phyloP scores from a whole-genome alignment of 2,113 vertebrate genomes.

The Chrysochloris asiatica region DNA sequence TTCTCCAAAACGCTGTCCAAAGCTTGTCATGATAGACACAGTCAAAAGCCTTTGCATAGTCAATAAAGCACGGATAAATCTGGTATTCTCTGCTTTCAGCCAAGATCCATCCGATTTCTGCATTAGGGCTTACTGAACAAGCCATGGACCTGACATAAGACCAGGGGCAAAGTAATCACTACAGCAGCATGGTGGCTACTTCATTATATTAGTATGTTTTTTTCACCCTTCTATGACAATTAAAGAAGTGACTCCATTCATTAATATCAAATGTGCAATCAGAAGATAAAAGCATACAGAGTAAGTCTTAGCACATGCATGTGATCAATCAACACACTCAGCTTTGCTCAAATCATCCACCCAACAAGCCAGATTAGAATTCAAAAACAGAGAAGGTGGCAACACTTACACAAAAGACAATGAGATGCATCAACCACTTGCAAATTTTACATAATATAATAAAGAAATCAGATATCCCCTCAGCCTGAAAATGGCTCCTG shows the following conservation, averaged over 20 bases:
- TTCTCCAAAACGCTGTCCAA: no score
- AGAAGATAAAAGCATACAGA: constrained; percentile 6
- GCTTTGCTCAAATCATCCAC: neutral
- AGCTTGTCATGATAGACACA: no score
- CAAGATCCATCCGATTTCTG: no score
- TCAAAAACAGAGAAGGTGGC: neutral
- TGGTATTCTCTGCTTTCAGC: no score
- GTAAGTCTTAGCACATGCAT: neutral
- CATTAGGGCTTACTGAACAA: neutral
- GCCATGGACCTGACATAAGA: neutral
- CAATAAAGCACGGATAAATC: no score
- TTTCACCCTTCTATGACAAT: constrained; percentile 23
- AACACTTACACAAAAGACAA: neutral
- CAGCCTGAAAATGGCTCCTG: neutral
- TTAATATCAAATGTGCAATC: constrained; percentile 18
- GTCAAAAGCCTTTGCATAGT: no score
- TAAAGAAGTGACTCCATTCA: constrained; percentile 6
- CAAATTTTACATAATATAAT: neutral
- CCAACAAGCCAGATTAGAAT: neutral
- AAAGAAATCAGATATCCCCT: neutral
- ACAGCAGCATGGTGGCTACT: neutral
- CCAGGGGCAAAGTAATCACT: constrained; percentile 15
- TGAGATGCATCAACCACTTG: neutral
- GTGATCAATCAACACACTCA: neutral
- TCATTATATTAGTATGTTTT: constrained; percentile 51